A percentile compares a stretch with the other conserved stretches of the same genome.
Evolutionary conservation across 53 echinoderm and acorn worm genomes (phyloP).

Genomic region (Henricia sp.): DNA sequence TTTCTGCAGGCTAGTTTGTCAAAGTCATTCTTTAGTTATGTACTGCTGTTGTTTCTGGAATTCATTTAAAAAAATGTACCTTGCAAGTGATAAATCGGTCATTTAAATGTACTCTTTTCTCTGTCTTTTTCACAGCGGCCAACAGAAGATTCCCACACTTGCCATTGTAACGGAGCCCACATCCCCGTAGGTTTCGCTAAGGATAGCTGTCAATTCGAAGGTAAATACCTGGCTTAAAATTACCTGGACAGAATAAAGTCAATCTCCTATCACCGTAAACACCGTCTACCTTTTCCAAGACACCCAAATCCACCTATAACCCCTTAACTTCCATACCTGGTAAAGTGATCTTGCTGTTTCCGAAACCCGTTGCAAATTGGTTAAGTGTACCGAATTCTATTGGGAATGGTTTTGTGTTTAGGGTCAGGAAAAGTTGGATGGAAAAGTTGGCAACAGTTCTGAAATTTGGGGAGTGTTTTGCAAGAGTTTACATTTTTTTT

Average conservation of each 20-base stretch:
- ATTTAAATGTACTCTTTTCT: too few species aligned
- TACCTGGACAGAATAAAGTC: background rate
- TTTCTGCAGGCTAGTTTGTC: too few species aligned
- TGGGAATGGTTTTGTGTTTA: background rate
- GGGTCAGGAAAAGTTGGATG: background rate
- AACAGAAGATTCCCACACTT: constrained; percentile 39
- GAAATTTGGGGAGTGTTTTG: background rate
- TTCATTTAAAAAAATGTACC: too few species aligned
- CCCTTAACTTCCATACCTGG: background rate
- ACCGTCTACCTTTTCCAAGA: background rate
- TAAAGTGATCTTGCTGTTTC: background rate
- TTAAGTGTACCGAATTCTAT: constrained; percentile 9
- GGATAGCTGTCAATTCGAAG: constrained; percentile 84
- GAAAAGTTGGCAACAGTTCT: too few species aligned
- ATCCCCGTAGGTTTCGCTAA: constrained; percentile 73
- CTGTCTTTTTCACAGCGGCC: constrained; percentile 9
- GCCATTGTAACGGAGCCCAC: constrained; percentile 43
- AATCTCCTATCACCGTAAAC: background rate
- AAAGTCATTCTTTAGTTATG: too few species aligned
- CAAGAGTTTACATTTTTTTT: background rate
- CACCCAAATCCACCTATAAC: background rate
- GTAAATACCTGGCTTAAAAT: constrained; percentile 31
- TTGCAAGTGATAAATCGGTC: too few species aligned
- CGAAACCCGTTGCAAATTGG: constrained; percentile 47
- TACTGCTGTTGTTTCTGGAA: too few species aligned